A percentile compares a stretch with the other conserved stretches of the same genome.
Evolutionary conservation across 1,140 invertebrate genomes (phyloP).

Genomic region (Drosophila erecta): DNA sequence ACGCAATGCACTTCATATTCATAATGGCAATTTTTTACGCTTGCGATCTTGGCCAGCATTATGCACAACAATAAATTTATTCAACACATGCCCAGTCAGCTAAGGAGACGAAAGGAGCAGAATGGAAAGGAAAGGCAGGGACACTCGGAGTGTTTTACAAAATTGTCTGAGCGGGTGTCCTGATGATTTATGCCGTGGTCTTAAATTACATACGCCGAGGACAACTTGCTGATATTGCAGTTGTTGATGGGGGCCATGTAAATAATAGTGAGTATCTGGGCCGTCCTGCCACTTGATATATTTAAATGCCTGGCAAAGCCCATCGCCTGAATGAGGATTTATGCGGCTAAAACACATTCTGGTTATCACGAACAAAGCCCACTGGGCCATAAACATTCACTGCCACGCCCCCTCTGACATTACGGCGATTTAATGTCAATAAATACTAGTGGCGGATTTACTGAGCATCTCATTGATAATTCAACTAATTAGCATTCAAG

Average conservation of each 20-base stretch:
- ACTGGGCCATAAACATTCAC: slow-evolving; percentile 45
- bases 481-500: slow-evolving; percentile 79
- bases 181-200: slow-evolving; percentile 67
- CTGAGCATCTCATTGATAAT: slow-evolving; percentile 67
- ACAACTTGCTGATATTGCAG: slow-evolving; percentile 75
- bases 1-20: slow-evolving; percentile 75
- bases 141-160: slow-evolving; percentile 58
- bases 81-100: slow-evolving; percentile 69
- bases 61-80: slow-evolving; percentile 83
- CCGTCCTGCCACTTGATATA: slow-evolving; percentile 49
- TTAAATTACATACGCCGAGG: slow-evolving; percentile 68
- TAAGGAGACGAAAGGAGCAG: slow-evolving; percentile 4
- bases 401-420: slow-evolving; percentile 3
- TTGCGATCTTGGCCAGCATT: slow-evolving; percentile 68
- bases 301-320: slow-evolving; percentile 52
- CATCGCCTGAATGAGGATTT: slow-evolving; percentile 46
- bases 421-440: slow-evolving; percentile 62
- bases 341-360: slow-evolving; percentile 56
- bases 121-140: slow-evolving; percentile 2
- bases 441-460: slow-evolving; percentile 42
- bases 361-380: slow-evolving; percentile 38
- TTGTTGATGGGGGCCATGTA: slow-evolving; percentile 58
- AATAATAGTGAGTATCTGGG: slow-evolving; percentile 46
- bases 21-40: slow-evolving; percentile 72
- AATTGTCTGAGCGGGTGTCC: slow-evolving; percentile 46